Conservation (phyloP, 2,113 vertebrate genomes). For the Mus spicilegus region DNA sequence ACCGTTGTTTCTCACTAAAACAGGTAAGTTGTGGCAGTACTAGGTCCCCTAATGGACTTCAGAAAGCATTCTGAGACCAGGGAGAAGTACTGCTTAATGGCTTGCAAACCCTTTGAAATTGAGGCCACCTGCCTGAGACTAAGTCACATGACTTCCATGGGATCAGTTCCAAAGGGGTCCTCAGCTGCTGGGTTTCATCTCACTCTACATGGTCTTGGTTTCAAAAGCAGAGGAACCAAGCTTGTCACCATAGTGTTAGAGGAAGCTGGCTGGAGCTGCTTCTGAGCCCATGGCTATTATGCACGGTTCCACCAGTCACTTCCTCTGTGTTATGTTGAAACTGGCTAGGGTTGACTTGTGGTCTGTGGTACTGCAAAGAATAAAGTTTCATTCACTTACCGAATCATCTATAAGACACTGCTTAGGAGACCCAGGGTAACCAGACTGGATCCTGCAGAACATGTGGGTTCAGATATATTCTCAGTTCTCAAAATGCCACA, state of each 20-base stretch:
- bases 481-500: too few species aligned
- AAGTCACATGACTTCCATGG: accelerated
- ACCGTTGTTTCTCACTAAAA: conserved; percentile 87
- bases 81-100: too few species aligned
- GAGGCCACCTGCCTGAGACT: not conserved
- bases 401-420: not conserved
- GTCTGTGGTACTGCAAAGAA: not conserved
- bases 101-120: not conserved
- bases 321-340: not conserved
- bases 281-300: not conserved
- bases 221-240: not conserved
- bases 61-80: not conserved
- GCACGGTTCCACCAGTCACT: accelerated
- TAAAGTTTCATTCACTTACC: not conserved
- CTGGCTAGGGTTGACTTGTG: not conserved
- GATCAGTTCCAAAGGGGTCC: not conserved
- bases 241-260: not conserved
- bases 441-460: not conserved
- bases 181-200: accelerated
- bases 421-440: not conserved
- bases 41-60: not conserved
- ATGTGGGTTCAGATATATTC: accelerated
- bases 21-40: conserved; percentile 86
- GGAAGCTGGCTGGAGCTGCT: not conserved
- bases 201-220: not conserved